Base-by-base conservation (phyloP, 1,140 invertebrate species). In the Brachionus asplanchnoidis region DNA sequence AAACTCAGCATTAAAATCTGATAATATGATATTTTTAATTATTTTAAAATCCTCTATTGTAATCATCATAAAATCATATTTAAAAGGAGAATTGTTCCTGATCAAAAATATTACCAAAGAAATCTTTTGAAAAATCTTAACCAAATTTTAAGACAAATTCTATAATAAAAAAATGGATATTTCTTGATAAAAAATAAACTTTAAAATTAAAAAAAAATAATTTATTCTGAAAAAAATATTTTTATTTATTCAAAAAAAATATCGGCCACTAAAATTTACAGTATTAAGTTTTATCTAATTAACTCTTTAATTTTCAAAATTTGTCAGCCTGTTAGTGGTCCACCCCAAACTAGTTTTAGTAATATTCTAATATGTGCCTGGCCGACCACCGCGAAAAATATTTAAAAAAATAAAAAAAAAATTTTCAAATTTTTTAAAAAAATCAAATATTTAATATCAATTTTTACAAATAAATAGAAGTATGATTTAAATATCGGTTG, bases 401-500 rank as follows among this genome's bases (percentile, higher is more conserved):
- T 12, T 2, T 44, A 11, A 44, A 44, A 46, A 12, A 46, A 14
- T 4, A 1, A 46, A 46, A 46, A 46, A 46, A 46, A 46, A 46
- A n/a, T n/a, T n/a, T n/a, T n/a, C n/a, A n/a, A n/a, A n/a, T n/a
- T n/a, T 44, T 28, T 28, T 28, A 32, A 32, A 32, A 32, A 32
- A 46, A 6, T 46, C 14, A 46, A 12, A 46, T 12, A 14, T 46
- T 12, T 4, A 12, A 12, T 46, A 46, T 46, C 44, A 46, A 46
- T 46, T 12, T 46, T 2, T 46, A 46, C 44, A 46, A 46, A 32
- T 32, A 32, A 32, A 4, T 32, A 4, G 2, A 46, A 46, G 11
- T 12, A 11, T 12, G 14, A 14, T 46, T 12, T 46, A 46, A 46
- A 46, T 46, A 17, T 73, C 68, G 6, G 28, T 42, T 42, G 97